Conservation (phyloP, 2,797 vertebrate genomes). For the Perodicticus potto region DNA sequence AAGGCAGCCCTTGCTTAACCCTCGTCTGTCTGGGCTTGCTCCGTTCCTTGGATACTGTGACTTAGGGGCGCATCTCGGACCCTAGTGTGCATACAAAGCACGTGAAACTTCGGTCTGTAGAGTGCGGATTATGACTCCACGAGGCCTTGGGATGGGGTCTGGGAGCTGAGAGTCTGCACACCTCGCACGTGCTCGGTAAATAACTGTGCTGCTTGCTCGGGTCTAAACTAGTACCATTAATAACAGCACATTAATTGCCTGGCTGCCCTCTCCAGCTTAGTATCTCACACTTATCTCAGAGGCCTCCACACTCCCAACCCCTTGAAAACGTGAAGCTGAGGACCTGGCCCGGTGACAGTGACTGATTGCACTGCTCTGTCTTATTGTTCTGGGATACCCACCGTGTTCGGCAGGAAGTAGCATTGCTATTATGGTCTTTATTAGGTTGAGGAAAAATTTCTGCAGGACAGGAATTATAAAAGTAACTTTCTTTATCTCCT, state of each 20-base stretch:
- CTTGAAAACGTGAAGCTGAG: neutral
- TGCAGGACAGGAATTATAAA: neutral
- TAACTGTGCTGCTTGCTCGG: neutral
- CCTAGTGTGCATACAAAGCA: neutral
- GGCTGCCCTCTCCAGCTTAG: neutral
- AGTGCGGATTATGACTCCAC: neutral
- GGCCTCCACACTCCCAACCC: neutral
- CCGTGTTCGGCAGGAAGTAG: neutral
- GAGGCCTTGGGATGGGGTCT: fast-evolving
- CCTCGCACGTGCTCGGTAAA: neutral
- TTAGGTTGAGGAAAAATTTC: neutral
- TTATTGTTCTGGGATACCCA: neutral
- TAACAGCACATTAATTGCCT: neutral
- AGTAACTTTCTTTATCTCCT: neutral
- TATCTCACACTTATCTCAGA: neutral
- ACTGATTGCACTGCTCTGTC: neutral
- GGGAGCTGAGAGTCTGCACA: neutral
- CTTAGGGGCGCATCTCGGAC: neutral
- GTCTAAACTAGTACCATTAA: neutral
- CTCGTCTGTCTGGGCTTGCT: neutral
- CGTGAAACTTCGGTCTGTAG: neutral
- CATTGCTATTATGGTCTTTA: neutral
- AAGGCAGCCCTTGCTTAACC: neutral
- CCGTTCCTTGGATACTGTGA: neutral
- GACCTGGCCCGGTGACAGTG: neutral